Percentiles rank a stretch among this genome's conserved stretches.
Evolutionary conservation across 1,140 invertebrate genomes (phyloP).

Genomic region (Cataglyphis hispanica): DNA sequence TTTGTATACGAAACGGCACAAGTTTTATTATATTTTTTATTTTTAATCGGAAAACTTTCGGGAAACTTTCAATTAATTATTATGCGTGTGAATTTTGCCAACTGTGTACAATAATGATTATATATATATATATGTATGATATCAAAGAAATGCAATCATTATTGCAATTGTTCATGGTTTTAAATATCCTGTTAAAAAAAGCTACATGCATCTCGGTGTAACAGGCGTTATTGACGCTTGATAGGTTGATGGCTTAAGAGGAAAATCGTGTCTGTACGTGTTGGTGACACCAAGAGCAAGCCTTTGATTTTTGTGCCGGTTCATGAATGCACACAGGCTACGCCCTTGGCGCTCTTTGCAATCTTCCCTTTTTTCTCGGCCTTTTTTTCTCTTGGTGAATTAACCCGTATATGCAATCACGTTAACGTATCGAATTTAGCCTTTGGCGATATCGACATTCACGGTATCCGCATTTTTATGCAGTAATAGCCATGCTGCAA

Average conservation of each 20-base stretch:
- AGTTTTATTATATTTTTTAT: constrained; percentile 48
- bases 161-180: constrained; percentile 16
- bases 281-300: constrained; percentile 57
- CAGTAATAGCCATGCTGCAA: constrained; percentile 35
- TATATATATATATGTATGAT: too few relatives aligned
- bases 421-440: constrained; percentile 74
- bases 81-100: constrained; percentile 26
- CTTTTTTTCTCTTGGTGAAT: constrained; percentile 62
- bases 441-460: constrained; percentile 26
- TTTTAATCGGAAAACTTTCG: not conserved
- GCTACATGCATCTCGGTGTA: constrained; percentile 62
- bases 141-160: not conserved
- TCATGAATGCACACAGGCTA: constrained; percentile 60
- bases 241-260: constrained; percentile 67
- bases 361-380: constrained; percentile 8
- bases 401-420: constrained; percentile 67
- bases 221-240: constrained; percentile 69
- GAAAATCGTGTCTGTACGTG: constrained; percentile 67
- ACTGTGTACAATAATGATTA: constrained; percentile 8
- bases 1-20: constrained; percentile 29
- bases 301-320: constrained; percentile 73
- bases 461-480: constrained; percentile 49
- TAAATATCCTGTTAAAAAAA: constrained; percentile 14
- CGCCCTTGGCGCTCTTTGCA: constrained; percentile 52
- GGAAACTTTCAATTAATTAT: constrained; percentile 51